These are phyloP conservation scores for Etheostoma nigrum DNA, from an alignment of 2,797 vertebrate species.

Conservation along the genomic window DNA sequence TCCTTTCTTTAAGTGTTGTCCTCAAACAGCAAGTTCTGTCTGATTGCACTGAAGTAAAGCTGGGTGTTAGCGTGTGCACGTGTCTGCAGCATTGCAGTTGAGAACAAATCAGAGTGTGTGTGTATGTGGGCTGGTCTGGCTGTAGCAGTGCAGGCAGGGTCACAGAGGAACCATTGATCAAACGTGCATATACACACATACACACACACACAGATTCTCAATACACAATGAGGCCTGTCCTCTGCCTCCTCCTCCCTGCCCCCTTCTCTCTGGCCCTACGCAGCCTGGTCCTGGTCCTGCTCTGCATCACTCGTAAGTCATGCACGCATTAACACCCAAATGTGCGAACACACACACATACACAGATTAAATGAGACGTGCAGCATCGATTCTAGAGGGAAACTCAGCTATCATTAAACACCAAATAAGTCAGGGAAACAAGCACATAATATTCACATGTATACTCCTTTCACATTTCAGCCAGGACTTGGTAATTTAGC, in stretches of 20 bases:
- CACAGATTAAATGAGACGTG: conserved; percentile 42
- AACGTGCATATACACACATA: conserved; percentile 47
- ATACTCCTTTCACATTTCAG: conserved; percentile 23
- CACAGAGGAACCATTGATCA: conserved; percentile 82
- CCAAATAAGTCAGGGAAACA: conserved; percentile 36
- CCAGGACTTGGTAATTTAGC: conserved; percentile 5
- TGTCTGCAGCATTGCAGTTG: conserved; percentile 65
- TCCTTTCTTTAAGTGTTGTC: conserved; percentile 45
- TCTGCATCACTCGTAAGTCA: conserved; percentile 78
- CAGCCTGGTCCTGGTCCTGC: conserved; percentile 75
- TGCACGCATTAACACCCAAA: conserved; percentile 34
- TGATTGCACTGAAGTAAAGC: conserved; percentile 51
- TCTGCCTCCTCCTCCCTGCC: conserved; percentile 69
- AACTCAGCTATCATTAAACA: conserved; percentile 46
- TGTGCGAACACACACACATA: conserved; percentile 27
- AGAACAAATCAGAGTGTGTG: conserved; percentile 53
- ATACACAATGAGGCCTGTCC: conserved; percentile 85
- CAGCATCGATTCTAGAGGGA: conserved; percentile 37
- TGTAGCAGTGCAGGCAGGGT: conserved; percentile 63
- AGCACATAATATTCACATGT: conserved; percentile 14
- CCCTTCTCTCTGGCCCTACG: conserved; percentile 68
- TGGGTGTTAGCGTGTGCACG: conserved; percentile 52
- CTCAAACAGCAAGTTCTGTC: conserved; percentile 62
- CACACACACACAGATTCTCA: conserved; percentile 50
- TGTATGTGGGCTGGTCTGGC: conserved; percentile 55